These are phyloP conservation scores for Pristis pectinata DNA, from an alignment of 2,797 vertebrate species.

Conservation along the genomic window DNA sequence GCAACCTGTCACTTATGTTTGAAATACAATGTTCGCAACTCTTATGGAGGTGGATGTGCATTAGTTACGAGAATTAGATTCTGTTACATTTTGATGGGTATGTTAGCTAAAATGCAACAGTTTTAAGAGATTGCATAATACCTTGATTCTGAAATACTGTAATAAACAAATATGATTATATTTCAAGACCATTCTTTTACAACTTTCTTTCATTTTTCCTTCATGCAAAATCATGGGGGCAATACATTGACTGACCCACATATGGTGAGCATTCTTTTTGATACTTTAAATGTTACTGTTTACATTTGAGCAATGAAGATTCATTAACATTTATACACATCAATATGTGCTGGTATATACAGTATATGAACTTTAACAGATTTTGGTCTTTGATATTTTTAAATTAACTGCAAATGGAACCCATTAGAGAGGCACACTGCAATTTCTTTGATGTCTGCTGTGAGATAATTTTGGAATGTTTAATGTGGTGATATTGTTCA, in stretches of 20 bases:
- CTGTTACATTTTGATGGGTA: neutral
- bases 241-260: slow-evolving; percentile 13
- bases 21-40: no score
- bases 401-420: neutral
- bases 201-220: slow-evolving; percentile 34
- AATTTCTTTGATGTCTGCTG: neutral
- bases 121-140: neutral
- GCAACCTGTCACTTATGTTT: no score
- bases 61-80: neutral
- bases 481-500: neutral
- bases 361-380: neutral
- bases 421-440: no score
- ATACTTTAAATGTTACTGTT: slow-evolving; percentile 23
- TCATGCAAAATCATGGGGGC: slow-evolving; percentile 34
- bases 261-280: slow-evolving; percentile 26
- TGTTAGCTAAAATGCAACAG: neutral
- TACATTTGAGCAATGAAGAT: neutral
- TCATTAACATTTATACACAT: neutral
- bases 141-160: neutral
- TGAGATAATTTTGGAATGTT: neutral
- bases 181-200: slow-evolving; percentile 32
- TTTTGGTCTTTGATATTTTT: neutral
- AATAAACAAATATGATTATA: neutral
- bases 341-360: neutral
- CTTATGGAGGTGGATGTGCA: neutral